Conservation (phyloP, 2,113 vertebrate species). For the Lagopus muta region DNA sequence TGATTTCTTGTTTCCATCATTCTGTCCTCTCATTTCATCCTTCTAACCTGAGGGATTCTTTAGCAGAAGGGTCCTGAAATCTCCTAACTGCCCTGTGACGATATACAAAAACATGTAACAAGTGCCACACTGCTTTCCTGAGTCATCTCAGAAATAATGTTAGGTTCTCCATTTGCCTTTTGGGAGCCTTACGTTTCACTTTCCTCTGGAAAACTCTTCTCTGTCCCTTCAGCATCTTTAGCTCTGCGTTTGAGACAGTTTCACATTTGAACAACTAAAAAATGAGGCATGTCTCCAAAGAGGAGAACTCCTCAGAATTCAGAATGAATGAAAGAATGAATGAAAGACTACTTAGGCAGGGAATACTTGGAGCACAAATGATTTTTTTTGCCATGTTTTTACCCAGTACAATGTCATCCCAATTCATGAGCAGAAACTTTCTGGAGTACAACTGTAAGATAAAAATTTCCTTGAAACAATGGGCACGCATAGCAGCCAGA, state of each 20-base stretch:
- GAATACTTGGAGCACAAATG: background rate
- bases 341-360: background rate
- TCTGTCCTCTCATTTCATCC: background rate
- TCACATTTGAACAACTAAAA: background rate
- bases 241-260: background rate
- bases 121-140: background rate
- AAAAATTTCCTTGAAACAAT: background rate
- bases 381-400: too few relatives aligned
- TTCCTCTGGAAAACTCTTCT: background rate
- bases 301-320: background rate
- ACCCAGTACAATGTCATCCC: background rate
- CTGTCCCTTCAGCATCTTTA: background rate
- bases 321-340: background rate
- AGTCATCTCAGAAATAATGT: background rate
- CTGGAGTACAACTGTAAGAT: background rate
- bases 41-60: background rate
- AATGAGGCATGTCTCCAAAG: background rate
- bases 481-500: fast-evolving
- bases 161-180: background rate
- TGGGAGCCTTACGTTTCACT: background rate
- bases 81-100: background rate
- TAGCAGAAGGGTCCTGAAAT: background rate
- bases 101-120: background rate
- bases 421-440: background rate
- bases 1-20: background rate